Evolutionary conservation across 2,888 invertebrate genomes (phyloP), one percentile per base, ranked within the genome.

Genomic region (Hirtodrosophila histrioides): DNA sequence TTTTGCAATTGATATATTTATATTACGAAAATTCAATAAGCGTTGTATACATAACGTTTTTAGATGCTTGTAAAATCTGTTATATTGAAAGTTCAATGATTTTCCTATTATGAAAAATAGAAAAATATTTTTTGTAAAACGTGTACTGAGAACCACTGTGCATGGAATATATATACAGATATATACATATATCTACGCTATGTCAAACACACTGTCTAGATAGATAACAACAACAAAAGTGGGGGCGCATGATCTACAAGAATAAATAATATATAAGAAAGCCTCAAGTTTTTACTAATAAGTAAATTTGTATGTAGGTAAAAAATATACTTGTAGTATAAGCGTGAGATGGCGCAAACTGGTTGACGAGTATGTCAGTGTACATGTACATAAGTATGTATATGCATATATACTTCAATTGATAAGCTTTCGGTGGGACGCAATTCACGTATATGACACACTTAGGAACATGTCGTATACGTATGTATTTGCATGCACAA

Each of bases 271-370:
- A 10, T 29, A 40, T 48, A 48, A 48, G 54, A 69, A 60, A 33
- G 43, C 0, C 36, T 62, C 23, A 46, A 55, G 51, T 62, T 55
- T 57, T 9, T 44, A 41, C 36, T 29, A 39, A 45, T 45, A 63
- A 45, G 45, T 48, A 50, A 63, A 63, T 63, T 57, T 40, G 43
- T 50, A 17, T 43, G 41, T 27, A 35, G 33, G 17, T 35, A 7
- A 44, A 66, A n/a, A 65, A 49, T 23, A 5, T 12, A 41, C 23
- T 35, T 6, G 50, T 40, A 5, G 40, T 40, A 50, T 50, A 63
- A 74, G 56, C 68, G 53, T 71, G 67, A 70, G 40, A 44, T 41
- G 40, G 51, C 72, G 40, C 12, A 49, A 74, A 69, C 36, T 50
- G 51, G 12, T 41, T 11, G 24, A 29, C 40, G 6, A 33, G 23